Conservation (phyloP, 2,888 invertebrate species). For the Parascotia fuliginaria region DNA sequence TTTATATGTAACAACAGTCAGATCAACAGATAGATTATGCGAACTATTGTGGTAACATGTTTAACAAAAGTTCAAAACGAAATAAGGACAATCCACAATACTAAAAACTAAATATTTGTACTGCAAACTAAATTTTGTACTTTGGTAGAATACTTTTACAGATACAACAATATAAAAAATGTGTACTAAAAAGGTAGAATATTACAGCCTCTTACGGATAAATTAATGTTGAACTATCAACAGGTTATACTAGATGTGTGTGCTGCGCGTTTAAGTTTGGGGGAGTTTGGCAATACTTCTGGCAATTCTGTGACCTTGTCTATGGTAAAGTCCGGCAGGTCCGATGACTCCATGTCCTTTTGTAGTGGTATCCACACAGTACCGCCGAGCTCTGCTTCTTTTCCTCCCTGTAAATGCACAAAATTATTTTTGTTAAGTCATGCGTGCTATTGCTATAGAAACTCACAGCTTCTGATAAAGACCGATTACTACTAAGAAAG, state of each 20-base stretch:
- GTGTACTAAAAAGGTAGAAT: slow-evolving; percentile 31
- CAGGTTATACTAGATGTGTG: slow-evolving; percentile 35
- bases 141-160: slow-evolving; percentile 49
- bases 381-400: slow-evolving; percentile 90
- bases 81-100: slow-evolving; percentile 26
- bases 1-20: slow-evolving; percentile 26
- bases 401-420: slow-evolving; percentile 87
- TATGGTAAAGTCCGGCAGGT: slow-evolving; percentile 88
- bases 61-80: slow-evolving; percentile 25
- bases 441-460: too few species aligned
- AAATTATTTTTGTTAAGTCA: too few species aligned
- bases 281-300: slow-evolving; percentile 85
- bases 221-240: slow-evolving; percentile 39
- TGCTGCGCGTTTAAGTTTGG: slow-evolving; percentile 67
- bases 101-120: slow-evolving; percentile 46
- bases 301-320: slow-evolving; percentile 88
- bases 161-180: slow-evolving; percentile 17
- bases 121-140: slow-evolving; percentile 48
- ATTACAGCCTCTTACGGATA: slow-evolving; percentile 33
- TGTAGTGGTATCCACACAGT: slow-evolving; percentile 92
- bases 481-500: too few species aligned
- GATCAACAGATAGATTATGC: slow-evolving; percentile 26
- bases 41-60: slow-evolving; percentile 35
- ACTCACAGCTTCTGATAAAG: too few species aligned
- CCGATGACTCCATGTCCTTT: slow-evolving; percentile 77